A percentile compares a stretch with the other conserved stretches of the same genome.
These are phyloP conservation scores for Steinernema khuongi DNA, from an alignment of 1,140 invertebrate species.

Conservation along the genomic window DNA sequence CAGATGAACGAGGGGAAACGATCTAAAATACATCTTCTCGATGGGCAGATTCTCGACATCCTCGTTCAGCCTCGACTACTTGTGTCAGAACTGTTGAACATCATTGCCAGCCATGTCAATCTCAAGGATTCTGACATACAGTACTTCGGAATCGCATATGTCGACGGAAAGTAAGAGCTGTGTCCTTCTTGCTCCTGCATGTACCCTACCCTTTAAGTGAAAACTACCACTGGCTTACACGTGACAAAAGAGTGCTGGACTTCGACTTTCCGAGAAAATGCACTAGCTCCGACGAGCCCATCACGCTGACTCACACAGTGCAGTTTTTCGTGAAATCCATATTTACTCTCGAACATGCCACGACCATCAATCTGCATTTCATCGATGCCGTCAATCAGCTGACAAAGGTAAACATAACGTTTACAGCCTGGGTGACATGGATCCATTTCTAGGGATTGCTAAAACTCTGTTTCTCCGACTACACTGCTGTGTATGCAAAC, in stretches of 20 bases:
- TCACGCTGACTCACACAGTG: background rate
- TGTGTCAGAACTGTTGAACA: background rate
- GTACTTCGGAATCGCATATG: background rate
- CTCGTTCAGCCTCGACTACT: background rate
- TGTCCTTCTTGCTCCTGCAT: background rate
- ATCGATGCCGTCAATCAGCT: background rate
- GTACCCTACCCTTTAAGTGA: background rate
- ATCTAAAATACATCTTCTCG: background rate
- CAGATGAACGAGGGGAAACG: slow-evolving; percentile 6
- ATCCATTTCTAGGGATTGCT: background rate
- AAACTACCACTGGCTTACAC: background rate
- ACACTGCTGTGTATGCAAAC: background rate
- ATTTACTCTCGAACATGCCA: background rate
- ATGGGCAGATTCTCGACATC: slow-evolving; percentile 8
- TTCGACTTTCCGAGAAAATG: background rate
- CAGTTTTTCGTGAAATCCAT: background rate
- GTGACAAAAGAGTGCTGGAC: background rate
- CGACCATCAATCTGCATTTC: background rate
- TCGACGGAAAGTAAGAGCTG: background rate
- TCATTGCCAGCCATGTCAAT: background rate
- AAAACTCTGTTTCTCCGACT: background rate
- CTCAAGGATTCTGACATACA: background rate
- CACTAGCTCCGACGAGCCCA: background rate
- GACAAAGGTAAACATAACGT: background rate
- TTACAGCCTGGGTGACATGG: background rate